Base-by-base conservation (phyloP, 2,113 vertebrate genomes). In the Dolichallabes microphthalmus region DNA sequence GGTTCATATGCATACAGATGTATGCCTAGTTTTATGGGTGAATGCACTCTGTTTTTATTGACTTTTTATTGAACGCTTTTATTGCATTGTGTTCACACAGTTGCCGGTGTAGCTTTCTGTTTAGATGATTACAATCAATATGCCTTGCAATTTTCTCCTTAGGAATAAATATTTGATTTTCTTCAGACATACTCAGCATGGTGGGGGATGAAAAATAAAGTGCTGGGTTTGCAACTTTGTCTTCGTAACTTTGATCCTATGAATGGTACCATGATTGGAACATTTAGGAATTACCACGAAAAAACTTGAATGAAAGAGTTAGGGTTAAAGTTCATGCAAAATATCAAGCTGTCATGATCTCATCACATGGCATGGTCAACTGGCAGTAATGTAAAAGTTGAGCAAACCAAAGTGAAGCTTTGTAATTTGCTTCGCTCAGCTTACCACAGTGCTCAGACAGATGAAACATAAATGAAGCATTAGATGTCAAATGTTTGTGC, bases 131-230 rank as follows among this genome's bases (percentile, higher is more conserved):
- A 79, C 55, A 79, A 32, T 60, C 76, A 79, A 77, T 74, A 74
- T 60, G 55, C 76, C 76, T 13, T 39, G 55, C 76, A 79, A 60
- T 79, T 79, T 79, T 79, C 76, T 60, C 76, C 19, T 79, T 39
- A 25, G 76, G 55, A 30, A 60, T 35, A 60, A 79, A 60, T 60
- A 60, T 60, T 79, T 25, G 55, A 60, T 79, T 79, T 79, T 79
- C 55, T 60, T 35, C 30, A 79, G 32, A 60, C 39, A 19, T 60
- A 14, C 76, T 60, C 30, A 25, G 76, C 55, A 39, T 39, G 55
- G 10, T 60, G 32, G 30, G 30, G 19, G 12, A 57, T 25, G 55
- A 79, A 79, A 60, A 39, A 39, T 22, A 60, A 79, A 79, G 20
- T 60, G 76, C 55, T 78, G 53, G 53, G 15, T 35, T 78, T 58